Conservation (phyloP, 2,797 vertebrate genomes). For the Melanotaenia trifasciata region DNA sequence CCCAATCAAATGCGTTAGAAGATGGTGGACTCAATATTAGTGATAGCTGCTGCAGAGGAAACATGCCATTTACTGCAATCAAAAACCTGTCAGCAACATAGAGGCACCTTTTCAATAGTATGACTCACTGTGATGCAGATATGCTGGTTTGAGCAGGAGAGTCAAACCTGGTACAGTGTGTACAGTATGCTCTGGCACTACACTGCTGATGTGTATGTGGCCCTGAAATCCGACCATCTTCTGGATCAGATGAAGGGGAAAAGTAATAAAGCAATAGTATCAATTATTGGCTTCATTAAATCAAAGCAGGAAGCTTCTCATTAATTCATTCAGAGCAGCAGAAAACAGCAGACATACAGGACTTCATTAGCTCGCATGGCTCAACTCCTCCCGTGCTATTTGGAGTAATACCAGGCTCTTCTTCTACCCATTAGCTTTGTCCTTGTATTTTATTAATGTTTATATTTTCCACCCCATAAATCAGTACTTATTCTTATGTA, state of each 20-base stretch:
- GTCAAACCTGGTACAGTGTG: conserved; percentile 10
- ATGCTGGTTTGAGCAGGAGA: background rate
- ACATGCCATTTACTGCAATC: conserved; percentile 20
- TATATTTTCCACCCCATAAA: conserved; percentile 41
- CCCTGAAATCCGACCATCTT: conserved; percentile 2
- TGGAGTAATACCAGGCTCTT: conserved; percentile 31
- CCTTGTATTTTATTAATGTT: conserved; percentile 39
- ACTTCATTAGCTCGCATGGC: conserved; percentile 53
- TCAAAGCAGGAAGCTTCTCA: conserved; percentile 41
- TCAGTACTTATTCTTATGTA: conserved; percentile 26
- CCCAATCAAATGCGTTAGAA: conserved; percentile 11
- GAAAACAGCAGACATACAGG: conserved; percentile 38
- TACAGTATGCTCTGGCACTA: background rate
- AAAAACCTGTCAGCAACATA: conserved; percentile 25
- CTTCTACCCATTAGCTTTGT: conserved; percentile 29
- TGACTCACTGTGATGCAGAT: conserved; percentile 20
- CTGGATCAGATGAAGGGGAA: background rate
- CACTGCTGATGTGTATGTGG: conserved; percentile 11
- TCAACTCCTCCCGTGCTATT: conserved; percentile 17
- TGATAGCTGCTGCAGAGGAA: conserved; percentile 10
- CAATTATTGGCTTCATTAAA: conserved; percentile 41
- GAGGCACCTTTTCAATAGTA: conserved; percentile 7
- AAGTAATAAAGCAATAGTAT: conserved; percentile 10
- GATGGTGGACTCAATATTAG: conserved; percentile 11
- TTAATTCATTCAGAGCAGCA: conserved; percentile 37